These are phyloP conservation scores for Andrena praecox DNA, from an alignment of 2,888 invertebrate genomes.

Conservation along the genomic window DNA sequence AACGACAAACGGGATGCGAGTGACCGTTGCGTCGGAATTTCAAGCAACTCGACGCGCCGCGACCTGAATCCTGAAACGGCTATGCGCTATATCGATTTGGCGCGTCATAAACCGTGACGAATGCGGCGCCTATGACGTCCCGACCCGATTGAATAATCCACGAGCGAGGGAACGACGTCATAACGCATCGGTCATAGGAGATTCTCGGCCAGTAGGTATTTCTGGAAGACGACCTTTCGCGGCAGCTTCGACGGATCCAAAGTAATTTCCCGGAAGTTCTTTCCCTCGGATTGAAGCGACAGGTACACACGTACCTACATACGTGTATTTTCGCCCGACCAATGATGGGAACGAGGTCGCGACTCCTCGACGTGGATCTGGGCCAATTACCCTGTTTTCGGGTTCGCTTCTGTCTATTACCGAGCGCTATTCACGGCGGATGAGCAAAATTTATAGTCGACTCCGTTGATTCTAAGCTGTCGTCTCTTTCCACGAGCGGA, in stretches of 20 bases:
- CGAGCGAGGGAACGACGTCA: constrained; percentile 56
- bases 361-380: constrained; percentile 7
- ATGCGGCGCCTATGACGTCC: constrained; percentile 60
- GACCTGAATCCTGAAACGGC: background rate
- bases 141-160: constrained; percentile 61
- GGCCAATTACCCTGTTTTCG: constrained; percentile 44
- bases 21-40: background rate
- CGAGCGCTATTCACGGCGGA: constrained; percentile 25
- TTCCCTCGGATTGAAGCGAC: background rate
- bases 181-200: constrained; percentile 50
- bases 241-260: background rate
- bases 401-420: constrained; percentile 21
- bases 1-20: background rate
- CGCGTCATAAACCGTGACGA: constrained; percentile 57
- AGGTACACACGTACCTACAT: background rate
- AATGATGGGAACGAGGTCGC: constrained; percentile 25
- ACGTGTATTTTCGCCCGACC: background rate
- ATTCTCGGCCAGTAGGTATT: constrained; percentile 50
- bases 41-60: background rate
- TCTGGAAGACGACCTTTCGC: constrained; percentile 50
- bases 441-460: constrained; percentile 22
- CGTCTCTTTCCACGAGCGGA: background rate
- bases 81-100: constrained; percentile 49
- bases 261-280: constrained; percentile 36
- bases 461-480: background rate